Conservation (phyloP, 2,113 vertebrate genomes). For the Fulmarus glacialis region DNA sequence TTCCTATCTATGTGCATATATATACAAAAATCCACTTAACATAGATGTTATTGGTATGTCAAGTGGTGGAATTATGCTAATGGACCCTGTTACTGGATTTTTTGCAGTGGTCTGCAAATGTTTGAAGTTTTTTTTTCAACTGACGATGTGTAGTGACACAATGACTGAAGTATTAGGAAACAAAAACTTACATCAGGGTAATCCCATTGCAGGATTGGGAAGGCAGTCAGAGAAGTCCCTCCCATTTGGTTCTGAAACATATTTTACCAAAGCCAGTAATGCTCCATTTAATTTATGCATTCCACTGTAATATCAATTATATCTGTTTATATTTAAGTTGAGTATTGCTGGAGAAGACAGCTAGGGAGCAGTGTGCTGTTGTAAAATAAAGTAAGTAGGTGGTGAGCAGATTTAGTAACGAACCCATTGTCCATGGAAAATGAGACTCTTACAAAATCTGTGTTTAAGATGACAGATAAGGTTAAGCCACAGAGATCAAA, state of each 20-base stretch:
- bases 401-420: not conserved
- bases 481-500: not conserved
- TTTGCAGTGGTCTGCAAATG: not conserved
- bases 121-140: not conserved
- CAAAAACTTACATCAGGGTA: not conserved
- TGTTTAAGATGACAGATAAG: not conserved
- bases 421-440: not conserved
- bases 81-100: not conserved
- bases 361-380: not conserved
- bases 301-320: not conserved
- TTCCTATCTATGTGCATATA: not conserved
- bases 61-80: not conserved
- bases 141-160: not conserved
- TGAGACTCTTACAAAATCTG: not conserved
- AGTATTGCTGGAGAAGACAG: not conserved
- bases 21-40: not conserved
- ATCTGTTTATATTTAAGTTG: not conserved
- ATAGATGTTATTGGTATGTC: not conserved
- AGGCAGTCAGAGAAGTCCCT: not conserved
- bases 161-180: not conserved
- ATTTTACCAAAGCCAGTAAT: not conserved
- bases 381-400: not conserved
- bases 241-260: not conserved
- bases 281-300: not conserved
- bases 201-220: not conserved